phyloP scores from a whole-genome alignment of 2,888 invertebrate species.

The Cerastis rubricosa region DNA sequence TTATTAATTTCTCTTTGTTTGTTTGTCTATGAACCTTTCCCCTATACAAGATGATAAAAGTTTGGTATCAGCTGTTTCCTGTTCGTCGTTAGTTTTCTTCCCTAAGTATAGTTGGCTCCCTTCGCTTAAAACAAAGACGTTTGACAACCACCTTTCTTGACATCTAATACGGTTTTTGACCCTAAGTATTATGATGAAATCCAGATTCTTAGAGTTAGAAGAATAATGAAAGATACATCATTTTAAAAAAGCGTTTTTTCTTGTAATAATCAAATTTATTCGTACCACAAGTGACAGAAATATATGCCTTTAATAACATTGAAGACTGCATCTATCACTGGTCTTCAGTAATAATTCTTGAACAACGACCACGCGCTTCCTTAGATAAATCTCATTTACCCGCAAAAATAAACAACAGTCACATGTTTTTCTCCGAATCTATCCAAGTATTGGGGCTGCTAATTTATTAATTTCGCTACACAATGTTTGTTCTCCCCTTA shows the following conservation, averaged over 20 bases:
- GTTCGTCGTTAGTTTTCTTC: constrained; percentile 7
- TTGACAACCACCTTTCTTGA: too few relatives aligned
- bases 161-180: neutral
- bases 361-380: constrained; percentile 56
- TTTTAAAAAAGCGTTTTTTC: neutral
- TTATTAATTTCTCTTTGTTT: constrained; percentile 88
- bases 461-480: constrained; percentile 61
- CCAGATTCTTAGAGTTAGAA: neutral
- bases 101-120: neutral
- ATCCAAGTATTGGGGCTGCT: constrained; percentile 43
- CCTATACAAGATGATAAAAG: constrained; percentile 62
- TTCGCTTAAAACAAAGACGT: constrained; percentile 7
- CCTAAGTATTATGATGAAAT: neutral
- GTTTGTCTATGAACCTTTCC: constrained; percentile 81
- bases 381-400: constrained; percentile 57
- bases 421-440: constrained; percentile 32
- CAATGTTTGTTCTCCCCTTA: constrained; percentile 64
- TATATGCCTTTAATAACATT: constrained; percentile 31
- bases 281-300: constrained; percentile 23
- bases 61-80: constrained; percentile 58
- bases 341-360: constrained; percentile 38
- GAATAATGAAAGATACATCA: neutral
- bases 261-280: constrained; percentile 20
- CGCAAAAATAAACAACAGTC: constrained; percentile 55
- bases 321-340: constrained; percentile 45